Percentiles rank a stretch among this genome's conserved stretches.
These are phyloP conservation scores for Lasioglossum vierecki DNA, from an alignment of 2,888 invertebrate genomes.

Conservation along the genomic window DNA sequence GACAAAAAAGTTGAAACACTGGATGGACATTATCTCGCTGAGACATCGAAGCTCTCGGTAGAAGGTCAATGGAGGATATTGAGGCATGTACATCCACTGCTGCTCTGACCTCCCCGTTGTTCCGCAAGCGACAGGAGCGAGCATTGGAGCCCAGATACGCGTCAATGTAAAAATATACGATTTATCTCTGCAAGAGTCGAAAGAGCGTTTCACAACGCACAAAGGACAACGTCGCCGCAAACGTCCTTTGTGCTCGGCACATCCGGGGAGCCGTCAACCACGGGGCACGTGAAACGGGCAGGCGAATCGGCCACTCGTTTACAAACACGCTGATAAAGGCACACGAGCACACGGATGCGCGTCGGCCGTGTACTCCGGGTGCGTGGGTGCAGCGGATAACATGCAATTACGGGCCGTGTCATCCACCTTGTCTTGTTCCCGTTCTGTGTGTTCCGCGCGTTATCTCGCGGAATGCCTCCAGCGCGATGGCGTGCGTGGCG, in stretches of 20 bases:
- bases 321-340: conserved; percentile 55
- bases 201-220: conserved; percentile 32
- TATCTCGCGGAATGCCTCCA: conserved; percentile 79
- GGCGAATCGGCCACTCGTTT: conserved; percentile 65
- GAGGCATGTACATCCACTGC: neutral
- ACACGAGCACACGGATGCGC: conserved; percentile 31
- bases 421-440: conserved; percentile 82
- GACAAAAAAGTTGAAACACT: neutral
- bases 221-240: conserved; percentile 54
- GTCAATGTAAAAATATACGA: conserved; percentile 17
- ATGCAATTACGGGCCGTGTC: conserved; percentile 83
- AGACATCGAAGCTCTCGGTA: neutral
- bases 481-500: conserved; percentile 71
- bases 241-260: conserved; percentile 61
- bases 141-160: neutral
- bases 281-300: conserved; percentile 68
- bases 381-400: conserved; percentile 77
- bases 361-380: conserved; percentile 39
- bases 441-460: conserved; percentile 76
- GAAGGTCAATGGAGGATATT: neutral
- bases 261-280: conserved; percentile 61
- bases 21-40: neutral
- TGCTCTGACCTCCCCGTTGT: neutral
- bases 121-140: neutral
- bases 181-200: conserved; percentile 38